These are phyloP conservation scores for Bombus waltoni DNA, from an alignment of 1,140 invertebrate species.

Conservation along the genomic window DNA sequence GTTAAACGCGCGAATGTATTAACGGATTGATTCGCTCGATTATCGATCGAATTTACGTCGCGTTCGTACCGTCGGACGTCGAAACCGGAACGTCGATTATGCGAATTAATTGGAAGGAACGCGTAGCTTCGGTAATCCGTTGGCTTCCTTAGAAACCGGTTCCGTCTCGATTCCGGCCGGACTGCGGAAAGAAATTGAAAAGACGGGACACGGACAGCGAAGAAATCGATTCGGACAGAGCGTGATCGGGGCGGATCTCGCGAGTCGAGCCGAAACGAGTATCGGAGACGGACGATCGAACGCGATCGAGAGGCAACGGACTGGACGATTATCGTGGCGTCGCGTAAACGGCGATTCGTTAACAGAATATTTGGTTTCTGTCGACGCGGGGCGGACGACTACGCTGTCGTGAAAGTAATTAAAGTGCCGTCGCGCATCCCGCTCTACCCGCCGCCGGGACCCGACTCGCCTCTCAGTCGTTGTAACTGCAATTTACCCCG, in stretches of 20 bases:
- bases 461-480: conserved; percentile 18
- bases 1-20: conserved; percentile 38
- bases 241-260: background rate
- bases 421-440: conserved; percentile 22
- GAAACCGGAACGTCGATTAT: conserved; percentile 6
- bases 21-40: conserved; percentile 43
- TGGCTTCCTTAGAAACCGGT: background rate
- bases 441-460: background rate
- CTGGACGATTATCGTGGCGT: background rate
- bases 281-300: too few relatives aligned
- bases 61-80: conserved; percentile 4
- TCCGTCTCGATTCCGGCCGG: background rate
- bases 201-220: background rate
- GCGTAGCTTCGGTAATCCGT: background rate
- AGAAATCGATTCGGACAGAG: background rate
- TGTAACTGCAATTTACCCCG: conserved; percentile 24
- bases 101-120: conserved; percentile 30
- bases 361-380: conserved; percentile 13
- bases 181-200: too few relatives aligned
- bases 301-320: background rate
- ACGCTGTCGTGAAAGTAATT: conserved; percentile 36
- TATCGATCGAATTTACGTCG: conserved; percentile 40
- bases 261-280: background rate
- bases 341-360: conserved; percentile 19
- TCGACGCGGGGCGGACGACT: background rate